Percentiles rank a stretch among this genome's conserved stretches.
Conservation (phyloP, 1,140 invertebrate genomes). For the Protaetia brevitarsis region DNA sequence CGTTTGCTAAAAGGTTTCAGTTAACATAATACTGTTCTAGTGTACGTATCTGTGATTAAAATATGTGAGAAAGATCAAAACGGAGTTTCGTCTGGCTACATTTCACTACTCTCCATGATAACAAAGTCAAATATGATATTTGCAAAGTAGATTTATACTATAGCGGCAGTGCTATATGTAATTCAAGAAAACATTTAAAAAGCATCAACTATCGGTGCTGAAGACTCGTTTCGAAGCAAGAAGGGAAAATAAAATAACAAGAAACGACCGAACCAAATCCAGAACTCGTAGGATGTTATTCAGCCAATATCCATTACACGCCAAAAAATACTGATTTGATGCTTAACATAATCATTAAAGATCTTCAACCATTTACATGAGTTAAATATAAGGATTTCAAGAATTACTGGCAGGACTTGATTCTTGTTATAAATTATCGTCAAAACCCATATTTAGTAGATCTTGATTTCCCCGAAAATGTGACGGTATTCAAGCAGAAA, state of each 20-base stretch:
- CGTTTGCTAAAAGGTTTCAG: no score
- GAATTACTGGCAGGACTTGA: slow-evolving; percentile 16
- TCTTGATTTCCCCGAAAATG: neutral
- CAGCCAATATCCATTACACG: neutral
- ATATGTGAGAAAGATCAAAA: neutral
- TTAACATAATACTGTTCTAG: no score
- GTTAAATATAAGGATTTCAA: slow-evolving; percentile 39
- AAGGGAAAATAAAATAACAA: no score
- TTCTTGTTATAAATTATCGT: neutral
- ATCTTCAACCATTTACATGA: slow-evolving; percentile 35
- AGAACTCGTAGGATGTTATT: neutral
- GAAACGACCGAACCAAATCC: no score
- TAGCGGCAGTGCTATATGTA: neutral
- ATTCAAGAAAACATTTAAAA: neutral
- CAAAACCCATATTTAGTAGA: neutral
- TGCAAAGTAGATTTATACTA: neutral
- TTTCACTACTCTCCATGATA: neutral
- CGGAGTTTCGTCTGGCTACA: neutral
- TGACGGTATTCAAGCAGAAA: neutral
- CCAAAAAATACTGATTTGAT: slow-evolving; percentile 29
- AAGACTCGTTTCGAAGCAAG: no score
- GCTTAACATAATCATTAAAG: slow-evolving; percentile 38
- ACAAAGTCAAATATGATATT: neutral
- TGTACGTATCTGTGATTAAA: no score
- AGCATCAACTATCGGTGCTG: no score